Evolutionary conservation across 2,888 invertebrate genomes (phyloP).

Genomic region (Ennomos quercinarius): DNA sequence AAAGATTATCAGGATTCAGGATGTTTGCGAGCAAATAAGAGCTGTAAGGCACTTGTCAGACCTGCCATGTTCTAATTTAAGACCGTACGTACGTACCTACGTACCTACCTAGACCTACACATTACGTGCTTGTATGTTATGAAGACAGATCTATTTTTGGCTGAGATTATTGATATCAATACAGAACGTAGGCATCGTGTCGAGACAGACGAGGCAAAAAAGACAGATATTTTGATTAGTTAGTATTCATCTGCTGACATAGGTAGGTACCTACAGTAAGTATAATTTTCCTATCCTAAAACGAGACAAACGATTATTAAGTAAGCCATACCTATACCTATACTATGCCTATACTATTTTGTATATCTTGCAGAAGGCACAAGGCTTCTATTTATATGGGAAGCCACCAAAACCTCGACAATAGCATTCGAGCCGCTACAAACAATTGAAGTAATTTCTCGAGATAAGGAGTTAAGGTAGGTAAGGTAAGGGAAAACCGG

Average conservation of each 20-base stretch:
- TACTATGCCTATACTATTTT: too few relatives aligned
- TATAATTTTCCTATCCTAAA: too few relatives aligned
- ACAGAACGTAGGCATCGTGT: constrained; percentile 1
- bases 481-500: too few relatives aligned
- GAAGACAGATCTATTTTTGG: constrained; percentile 11
- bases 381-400: background rate
- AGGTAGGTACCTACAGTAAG: too few relatives aligned
- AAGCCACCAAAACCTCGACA: constrained; percentile 18
- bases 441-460: constrained; percentile 7
- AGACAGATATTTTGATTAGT: too few relatives aligned
- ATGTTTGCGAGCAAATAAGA: constrained; percentile 30
- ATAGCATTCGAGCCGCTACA: constrained; percentile 7
- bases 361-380: constrained; percentile 7
- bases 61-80: constrained; percentile 15
- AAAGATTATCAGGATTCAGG: constrained; percentile 35
- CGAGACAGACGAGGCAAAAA: background rate
- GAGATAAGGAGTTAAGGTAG: constrained; percentile 32
- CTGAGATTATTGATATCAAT: constrained; percentile 1
- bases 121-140: constrained; percentile 4
- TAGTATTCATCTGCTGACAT: too few relatives aligned
- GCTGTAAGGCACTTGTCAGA: constrained; percentile 1
- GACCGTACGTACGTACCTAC: background rate
- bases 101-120: too few relatives aligned
- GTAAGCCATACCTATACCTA: too few relatives aligned
- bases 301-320: too few relatives aligned